These are phyloP conservation scores for Diprion similis DNA, from an alignment of 1,140 invertebrate genomes.

Conservation along the genomic window DNA sequence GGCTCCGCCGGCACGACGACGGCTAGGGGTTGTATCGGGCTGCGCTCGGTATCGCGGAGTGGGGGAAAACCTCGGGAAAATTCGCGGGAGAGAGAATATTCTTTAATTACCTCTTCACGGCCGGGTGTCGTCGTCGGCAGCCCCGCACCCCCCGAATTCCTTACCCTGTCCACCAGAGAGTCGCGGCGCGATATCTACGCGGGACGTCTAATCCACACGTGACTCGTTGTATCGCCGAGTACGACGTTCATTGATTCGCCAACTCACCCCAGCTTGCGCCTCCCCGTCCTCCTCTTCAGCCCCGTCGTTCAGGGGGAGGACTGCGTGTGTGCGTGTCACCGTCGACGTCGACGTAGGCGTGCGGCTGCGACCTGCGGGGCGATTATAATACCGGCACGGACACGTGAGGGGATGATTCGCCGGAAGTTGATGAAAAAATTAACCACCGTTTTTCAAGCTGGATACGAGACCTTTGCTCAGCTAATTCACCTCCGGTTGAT, in stretches of 20 bases:
- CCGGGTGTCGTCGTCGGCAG: background rate
- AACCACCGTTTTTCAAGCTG: conserved; percentile 37
- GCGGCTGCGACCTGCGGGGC: conserved; percentile 19
- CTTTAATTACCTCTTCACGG: background rate
- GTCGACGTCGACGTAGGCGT: conserved; percentile 19
- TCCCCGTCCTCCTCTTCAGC: background rate
- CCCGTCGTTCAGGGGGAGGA: no score
- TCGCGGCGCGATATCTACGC: background rate
- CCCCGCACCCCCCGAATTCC: background rate
- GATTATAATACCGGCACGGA: conserved; percentile 30
- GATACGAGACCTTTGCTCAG: conserved; percentile 12
- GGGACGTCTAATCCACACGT: background rate
- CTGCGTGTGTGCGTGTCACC: conserved; percentile 33
- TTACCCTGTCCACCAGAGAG: background rate
- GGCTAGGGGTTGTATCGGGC: conserved; percentile 1
- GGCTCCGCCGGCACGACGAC: background rate
- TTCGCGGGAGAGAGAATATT: background rate
- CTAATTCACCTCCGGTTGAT: background rate
- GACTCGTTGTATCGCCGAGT: background rate
- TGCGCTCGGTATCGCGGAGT: background rate
- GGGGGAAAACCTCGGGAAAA: background rate
- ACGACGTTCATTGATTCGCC: background rate
- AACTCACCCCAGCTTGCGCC: background rate
- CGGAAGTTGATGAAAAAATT: conserved; percentile 50
- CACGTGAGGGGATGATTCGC: conserved; percentile 23